Evolutionary conservation across 2,113 vertebrate genomes (phyloP).

Genomic region (Nothobranchius furzeri): DNA sequence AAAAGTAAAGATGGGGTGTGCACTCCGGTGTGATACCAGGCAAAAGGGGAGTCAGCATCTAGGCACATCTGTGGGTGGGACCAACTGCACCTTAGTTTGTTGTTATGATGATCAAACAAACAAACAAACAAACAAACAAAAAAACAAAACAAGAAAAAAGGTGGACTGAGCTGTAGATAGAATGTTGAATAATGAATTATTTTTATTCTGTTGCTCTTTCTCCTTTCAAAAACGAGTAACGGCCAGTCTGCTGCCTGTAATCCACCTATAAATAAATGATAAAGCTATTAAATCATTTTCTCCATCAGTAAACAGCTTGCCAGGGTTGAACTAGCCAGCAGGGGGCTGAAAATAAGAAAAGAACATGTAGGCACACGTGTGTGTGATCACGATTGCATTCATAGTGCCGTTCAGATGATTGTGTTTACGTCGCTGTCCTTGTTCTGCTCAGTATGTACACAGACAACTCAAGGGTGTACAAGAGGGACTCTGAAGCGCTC

Average conservation of each 20-base stretch:
- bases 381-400: slow-evolving; percentile 44
- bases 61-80: slow-evolving; percentile 37
- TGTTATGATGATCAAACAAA: slow-evolving; percentile 39
- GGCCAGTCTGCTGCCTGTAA: slow-evolving; percentile 23
- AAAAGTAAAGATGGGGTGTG: slow-evolving; percentile 39
- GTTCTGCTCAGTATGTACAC: slow-evolving; percentile 56
- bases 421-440: slow-evolving; percentile 45
- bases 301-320: slow-evolving; percentile 24
- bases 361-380: slow-evolving; percentile 43
- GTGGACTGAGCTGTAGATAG: slow-evolving; percentile 22
- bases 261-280: slow-evolving; percentile 48
- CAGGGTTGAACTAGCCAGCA: slow-evolving; percentile 35
- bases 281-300: slow-evolving; percentile 26
- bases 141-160: slow-evolving; percentile 33
- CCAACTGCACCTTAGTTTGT: slow-evolving; percentile 35
- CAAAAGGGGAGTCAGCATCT: slow-evolving; percentile 31
- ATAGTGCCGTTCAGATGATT: slow-evolving; percentile 51
- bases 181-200: slow-evolving; percentile 22
- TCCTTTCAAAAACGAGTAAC: slow-evolving; percentile 13
- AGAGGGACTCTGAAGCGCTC: slow-evolving; percentile 58
- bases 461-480: slow-evolving; percentile 59
- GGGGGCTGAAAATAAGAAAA: slow-evolving; percentile 32
- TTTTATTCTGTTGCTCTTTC: slow-evolving; percentile 9
- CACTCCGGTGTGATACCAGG: slow-evolving; percentile 18
- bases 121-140: slow-evolving; percentile 19